These are phyloP conservation scores for Laspeyria flexula DNA, from an alignment of 2,888 invertebrate species.

Conservation along the genomic window DNA sequence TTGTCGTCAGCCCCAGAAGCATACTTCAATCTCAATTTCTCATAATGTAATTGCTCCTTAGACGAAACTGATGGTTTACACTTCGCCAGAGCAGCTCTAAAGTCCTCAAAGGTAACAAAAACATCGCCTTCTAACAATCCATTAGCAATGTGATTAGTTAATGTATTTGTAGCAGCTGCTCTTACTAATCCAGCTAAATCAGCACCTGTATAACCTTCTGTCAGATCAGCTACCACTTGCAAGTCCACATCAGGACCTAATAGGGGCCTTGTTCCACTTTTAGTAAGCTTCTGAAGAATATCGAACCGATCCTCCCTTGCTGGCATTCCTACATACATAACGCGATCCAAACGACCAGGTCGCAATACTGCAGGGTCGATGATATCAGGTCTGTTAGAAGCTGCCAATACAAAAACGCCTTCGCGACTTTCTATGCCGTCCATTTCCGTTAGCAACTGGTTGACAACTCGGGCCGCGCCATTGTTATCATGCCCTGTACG, in stretches of 20 bases:
- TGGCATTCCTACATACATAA: constrained; percentile 96
- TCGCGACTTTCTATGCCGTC: constrained; percentile 97
- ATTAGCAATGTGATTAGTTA: constrained; percentile 90
- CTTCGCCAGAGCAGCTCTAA: constrained; percentile 91
- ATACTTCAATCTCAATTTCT: constrained; percentile 89
- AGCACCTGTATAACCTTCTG: constrained; percentile 96
- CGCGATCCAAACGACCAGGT: constrained; percentile 95
- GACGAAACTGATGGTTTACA: constrained; percentile 95
- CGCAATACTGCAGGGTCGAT: constrained; percentile 97
- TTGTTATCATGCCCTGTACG: constrained; percentile 91
- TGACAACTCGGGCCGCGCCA: constrained; percentile 95
- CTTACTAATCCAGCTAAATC: constrained; percentile 96
- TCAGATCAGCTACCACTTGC: constrained; percentile 88
- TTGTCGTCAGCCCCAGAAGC: constrained; percentile 81
- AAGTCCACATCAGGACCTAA: constrained; percentile 92
- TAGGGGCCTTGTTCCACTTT: constrained; percentile 93
- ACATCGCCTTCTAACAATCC: constrained; percentile 84
- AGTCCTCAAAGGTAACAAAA: constrained; percentile 89
- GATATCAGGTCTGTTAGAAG: constrained; percentile 98
- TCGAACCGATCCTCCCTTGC: constrained; percentile 92
- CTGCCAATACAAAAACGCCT: constrained; percentile 97
- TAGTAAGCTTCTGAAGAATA: constrained; percentile 95
- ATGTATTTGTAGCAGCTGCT: constrained; percentile 93
- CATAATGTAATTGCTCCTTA: constrained; percentile 92
- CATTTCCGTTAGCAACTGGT: constrained; percentile 99